Percentiles rank a stretch among this genome's conserved stretches.
Conservation (phyloP, 2,113 vertebrate genomes). For the Ageneiosus marmoratus region DNA sequence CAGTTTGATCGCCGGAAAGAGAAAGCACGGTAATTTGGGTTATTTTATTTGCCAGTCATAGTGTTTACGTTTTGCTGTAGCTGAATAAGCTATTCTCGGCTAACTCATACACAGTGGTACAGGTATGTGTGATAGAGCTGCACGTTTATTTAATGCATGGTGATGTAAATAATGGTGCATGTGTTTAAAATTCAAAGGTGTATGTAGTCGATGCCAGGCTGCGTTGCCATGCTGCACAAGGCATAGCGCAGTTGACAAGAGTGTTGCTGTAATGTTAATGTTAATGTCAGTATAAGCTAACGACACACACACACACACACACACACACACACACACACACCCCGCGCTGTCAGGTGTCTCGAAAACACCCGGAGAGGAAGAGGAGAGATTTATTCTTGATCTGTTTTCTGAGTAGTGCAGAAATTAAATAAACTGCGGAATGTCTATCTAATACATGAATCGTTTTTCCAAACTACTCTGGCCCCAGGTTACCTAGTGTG, state of each 20-base stretch:
- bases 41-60: background rate
- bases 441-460: background rate
- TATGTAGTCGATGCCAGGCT: slow-evolving; percentile 4
- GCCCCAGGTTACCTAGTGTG: no score
- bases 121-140: background rate
- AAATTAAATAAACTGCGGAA: background rate
- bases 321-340: no score
- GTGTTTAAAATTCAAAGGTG: background rate
- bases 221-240: slow-evolving; percentile 19
- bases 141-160: background rate
- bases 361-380: background rate
- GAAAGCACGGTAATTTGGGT: background rate
- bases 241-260: slow-evolving; percentile 6
- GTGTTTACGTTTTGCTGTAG: background rate
- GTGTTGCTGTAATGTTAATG: background rate
- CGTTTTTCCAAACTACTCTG: background rate
- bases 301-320: background rate
- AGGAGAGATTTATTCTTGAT: background rate
- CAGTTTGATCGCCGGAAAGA: background rate
- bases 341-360: background rate
- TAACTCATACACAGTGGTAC: background rate
- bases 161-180: background rate
- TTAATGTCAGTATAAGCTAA: background rate
- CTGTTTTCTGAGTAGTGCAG: background rate
- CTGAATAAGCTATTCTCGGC: slow-evolving; percentile 7